These are phyloP conservation scores for Syngnathoides biaculeatus DNA, from an alignment of 2,113 vertebrate genomes.

Conservation along the genomic window DNA sequence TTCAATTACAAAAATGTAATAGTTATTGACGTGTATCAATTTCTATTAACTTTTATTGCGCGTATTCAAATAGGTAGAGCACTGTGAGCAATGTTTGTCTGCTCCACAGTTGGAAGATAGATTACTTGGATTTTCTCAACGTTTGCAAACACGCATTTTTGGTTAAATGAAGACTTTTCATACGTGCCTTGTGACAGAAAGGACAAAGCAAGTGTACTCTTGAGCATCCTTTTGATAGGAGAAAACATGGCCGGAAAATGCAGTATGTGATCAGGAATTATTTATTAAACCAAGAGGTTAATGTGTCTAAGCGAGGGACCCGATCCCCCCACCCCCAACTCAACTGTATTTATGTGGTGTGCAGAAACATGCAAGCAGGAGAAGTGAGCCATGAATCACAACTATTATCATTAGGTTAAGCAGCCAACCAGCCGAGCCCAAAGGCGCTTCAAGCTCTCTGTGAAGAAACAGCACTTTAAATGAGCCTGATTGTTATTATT, in stretches of 20 bases:
- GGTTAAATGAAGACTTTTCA: too few relatives aligned
- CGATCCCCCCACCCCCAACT: not conserved
- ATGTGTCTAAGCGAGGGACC: not conserved
- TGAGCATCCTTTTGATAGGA: not conserved
- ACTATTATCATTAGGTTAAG: slow-evolving; percentile 75
- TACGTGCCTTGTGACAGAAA: too few relatives aligned
- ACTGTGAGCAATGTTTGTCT: too few relatives aligned
- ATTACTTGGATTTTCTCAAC: too few relatives aligned
- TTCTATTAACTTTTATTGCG: too few relatives aligned
- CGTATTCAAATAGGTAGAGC: too few relatives aligned
- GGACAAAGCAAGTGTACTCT: too few relatives aligned
- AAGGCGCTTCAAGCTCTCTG: slow-evolving; percentile 62
- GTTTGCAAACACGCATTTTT: too few relatives aligned
- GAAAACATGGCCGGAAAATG: not conserved
- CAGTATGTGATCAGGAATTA: not conserved
- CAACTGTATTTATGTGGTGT: slow-evolving; percentile 43
- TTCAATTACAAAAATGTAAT: too few relatives aligned
- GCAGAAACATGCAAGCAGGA: slow-evolving; percentile 57
- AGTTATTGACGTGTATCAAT: too few relatives aligned
- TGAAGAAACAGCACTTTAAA: slow-evolving; percentile 64
- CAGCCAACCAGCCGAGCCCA: slow-evolving; percentile 69
- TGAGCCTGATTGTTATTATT: slow-evolving; percentile 75
- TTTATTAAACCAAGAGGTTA: not conserved
- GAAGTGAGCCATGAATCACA: slow-evolving; percentile 73
- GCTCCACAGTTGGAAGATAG: too few relatives aligned